Base-by-base conservation (phyloP, 1,140 invertebrate genomes). In the Neotoxoptera formosana region DNA sequence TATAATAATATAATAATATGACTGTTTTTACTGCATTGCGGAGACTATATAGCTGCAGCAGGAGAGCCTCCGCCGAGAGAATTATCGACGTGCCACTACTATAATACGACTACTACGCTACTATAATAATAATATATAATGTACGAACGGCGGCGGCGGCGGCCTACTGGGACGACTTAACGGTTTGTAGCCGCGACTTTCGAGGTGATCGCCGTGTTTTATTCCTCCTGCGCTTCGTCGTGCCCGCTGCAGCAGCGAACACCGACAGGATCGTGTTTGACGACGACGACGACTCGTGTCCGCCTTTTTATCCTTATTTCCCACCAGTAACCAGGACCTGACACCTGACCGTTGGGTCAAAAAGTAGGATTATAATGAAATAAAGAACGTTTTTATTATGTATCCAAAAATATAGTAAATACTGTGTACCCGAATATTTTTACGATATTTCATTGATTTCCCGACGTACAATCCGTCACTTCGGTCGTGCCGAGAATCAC, bases 61-160 rank as follows among this genome's bases (percentile, higher is more conserved):
- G 25, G 17, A 67, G 89, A 76, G 90, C 67, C 56, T 92, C 91
- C 47, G 91, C 51, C 36, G 47, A 83, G 67, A 92, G 76, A 83
- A 92, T 92, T 92, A 83, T 92, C 91, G 91, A 92, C 91, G 47
- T 51, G 76, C 76, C 47, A 92, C 91, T 92, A 76, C 67, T 53
- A 17, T 48, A 53, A 17, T 21, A 20, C 41, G 1, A 41, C 41
- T 41, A 41, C 41, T 21, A 53, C 51, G 2, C 1, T 60, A 30
- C 25, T 25, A 56, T 25, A 25, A 56, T n/a, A 67, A 67, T 67
- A 67, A n/a, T n/a, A 67, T 76, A 34, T 76, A 76, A 76, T 76
- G n/a, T n/a, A 76, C 60, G 30, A 47, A 17, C 47, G 23, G 17
- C 86, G 11, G 30, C 47, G 23, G 17, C 86, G 11, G 45, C 25